phyloP scores from a whole-genome alignment of 2,888 invertebrate species.

The Trichacis sp. region DNA sequence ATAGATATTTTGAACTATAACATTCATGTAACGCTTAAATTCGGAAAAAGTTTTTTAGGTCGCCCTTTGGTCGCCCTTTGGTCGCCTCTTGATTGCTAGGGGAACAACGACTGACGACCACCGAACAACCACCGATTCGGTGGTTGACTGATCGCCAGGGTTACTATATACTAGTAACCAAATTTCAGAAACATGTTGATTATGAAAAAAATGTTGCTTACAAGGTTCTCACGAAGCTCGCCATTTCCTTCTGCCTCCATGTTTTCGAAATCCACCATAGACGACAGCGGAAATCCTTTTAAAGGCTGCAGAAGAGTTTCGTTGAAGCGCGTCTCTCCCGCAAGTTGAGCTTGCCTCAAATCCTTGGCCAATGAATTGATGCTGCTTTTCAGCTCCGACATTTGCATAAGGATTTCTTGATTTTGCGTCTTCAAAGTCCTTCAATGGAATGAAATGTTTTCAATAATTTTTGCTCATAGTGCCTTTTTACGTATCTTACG shows the following conservation, averaged over 20 bases:
- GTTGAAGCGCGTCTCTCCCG: conserved; percentile 6
- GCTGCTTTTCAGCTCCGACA: neutral
- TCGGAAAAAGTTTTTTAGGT: too few relatives aligned
- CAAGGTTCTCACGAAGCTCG: conserved; percentile 10
- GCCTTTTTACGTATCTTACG: conserved; percentile 3
- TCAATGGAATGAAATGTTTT: conserved; percentile 3
- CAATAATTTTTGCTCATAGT: conserved; percentile 1
- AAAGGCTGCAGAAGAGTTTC: conserved; percentile 9
- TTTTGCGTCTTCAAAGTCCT: conserved; percentile 1
- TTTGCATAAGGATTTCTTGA: conserved; percentile 2
- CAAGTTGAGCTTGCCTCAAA: conserved; percentile 8
- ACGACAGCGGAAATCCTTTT: conserved; percentile 9
- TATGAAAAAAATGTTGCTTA: conserved; percentile 1
- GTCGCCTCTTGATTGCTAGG: too few relatives aligned
- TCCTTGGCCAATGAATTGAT: conserved; percentile 3
- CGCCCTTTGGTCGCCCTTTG: too few relatives aligned
- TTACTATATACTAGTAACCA: neutral
- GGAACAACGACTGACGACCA: too few relatives aligned
- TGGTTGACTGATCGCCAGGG: too few relatives aligned
- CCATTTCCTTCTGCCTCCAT: conserved; percentile 6
- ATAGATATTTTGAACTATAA: too few relatives aligned
- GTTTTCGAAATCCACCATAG: conserved; percentile 2
- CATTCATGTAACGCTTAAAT: too few relatives aligned
- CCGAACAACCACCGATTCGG: too few relatives aligned
- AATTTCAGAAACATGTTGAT: conserved; percentile 1